Evolutionary conservation across 2,113 vertebrate species (phyloP).

Genomic region (Aleadryas rufinucha): DNA sequence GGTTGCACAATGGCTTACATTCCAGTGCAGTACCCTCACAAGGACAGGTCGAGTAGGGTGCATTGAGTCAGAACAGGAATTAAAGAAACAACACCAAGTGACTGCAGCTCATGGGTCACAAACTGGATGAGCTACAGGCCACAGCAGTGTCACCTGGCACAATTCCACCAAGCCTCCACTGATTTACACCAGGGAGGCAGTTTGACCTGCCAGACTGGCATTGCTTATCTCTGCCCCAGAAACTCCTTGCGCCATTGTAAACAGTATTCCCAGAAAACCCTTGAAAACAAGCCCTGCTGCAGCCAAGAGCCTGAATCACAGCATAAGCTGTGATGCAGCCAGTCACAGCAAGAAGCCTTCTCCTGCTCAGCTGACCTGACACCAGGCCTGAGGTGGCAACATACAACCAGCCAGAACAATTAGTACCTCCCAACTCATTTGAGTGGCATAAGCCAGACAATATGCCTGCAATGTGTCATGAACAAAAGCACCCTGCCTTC

Average conservation of each 20-base stretch:
- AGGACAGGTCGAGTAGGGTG: background rate
- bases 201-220: background rate
- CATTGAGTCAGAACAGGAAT: background rate
- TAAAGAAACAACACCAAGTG: background rate
- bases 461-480: background rate
- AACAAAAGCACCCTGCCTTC: background rate
- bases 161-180: background rate
- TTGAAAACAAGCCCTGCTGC: background rate
- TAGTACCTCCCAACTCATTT: background rate
- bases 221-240: background rate
- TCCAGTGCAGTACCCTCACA: background rate
- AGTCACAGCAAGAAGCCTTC: background rate
- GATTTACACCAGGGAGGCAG: background rate
- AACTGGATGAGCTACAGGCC: background rate
- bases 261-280: background rate
- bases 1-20: background rate
- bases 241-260: background rate
- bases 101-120: background rate
- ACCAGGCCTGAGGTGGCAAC: background rate
- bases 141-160: background rate
- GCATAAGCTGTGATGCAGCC: background rate
- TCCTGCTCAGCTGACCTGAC: background rate
- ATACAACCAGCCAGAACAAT: rapidly evolving
- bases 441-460: background rate
- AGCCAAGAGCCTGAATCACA: background rate